phyloP scores from a whole-genome alignment of 1,140 invertebrate genomes.

The Tetragonula clypearis region DNA sequence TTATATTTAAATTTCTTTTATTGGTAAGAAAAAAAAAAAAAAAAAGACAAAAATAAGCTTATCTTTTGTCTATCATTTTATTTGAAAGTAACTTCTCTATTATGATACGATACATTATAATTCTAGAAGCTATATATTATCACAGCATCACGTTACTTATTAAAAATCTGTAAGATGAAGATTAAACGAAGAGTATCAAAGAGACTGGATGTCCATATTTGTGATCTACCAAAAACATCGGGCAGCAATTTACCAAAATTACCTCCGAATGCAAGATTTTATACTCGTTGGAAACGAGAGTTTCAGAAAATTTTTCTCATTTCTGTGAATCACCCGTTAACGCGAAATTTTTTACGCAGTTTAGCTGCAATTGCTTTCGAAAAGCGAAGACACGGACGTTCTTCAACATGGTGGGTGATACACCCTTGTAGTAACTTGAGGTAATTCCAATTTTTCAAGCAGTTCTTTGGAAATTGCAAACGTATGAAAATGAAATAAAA shows the following conservation, averaged over 20 bases:
- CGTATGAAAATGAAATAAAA: background rate
- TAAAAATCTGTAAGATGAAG: background rate
- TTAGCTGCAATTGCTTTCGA: conserved; percentile 69
- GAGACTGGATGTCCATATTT: conserved; percentile 58
- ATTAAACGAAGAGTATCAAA: background rate
- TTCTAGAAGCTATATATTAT: background rate
- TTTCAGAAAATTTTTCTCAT: conserved; percentile 72
- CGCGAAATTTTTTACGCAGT: conserved; percentile 67
- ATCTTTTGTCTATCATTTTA: background rate
- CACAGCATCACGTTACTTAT: background rate
- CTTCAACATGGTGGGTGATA: conserved; percentile 71
- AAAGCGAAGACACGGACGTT: conserved; percentile 69
- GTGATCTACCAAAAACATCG: conserved; percentile 65
- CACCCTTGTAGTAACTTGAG: conserved; percentile 72
- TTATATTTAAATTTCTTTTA: background rate
- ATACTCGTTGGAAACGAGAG: conserved; percentile 58
- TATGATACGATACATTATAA: background rate
- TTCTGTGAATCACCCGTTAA: conserved; percentile 65
- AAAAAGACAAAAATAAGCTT: background rate
- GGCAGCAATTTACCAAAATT: conserved; percentile 70
- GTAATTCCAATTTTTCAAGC: conserved; percentile 31
- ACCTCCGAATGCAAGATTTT: conserved; percentile 68
- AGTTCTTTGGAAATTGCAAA: background rate
- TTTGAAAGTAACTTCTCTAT: conserved; percentile 5
- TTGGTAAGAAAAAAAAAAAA: background rate